Evolutionary conservation across 2,113 vertebrate species (phyloP), one percentile per base, ranked within the genome.

Genomic region (Pycnonotus jocosus): DNA sequence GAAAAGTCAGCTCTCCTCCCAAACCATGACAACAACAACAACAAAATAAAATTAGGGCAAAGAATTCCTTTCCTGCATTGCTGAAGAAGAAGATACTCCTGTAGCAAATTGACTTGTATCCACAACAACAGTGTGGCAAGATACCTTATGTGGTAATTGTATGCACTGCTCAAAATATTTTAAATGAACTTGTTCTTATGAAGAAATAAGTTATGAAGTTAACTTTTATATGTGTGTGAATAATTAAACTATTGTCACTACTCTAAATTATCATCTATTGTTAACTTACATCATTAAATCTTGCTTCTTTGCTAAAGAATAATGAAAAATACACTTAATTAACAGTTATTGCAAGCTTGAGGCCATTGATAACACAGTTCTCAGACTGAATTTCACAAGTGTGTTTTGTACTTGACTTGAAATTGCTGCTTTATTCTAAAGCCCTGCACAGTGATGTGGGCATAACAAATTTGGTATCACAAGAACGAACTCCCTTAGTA

Each of bases 261-360:
- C 98, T 97, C 97, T 97, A 97, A 98, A 98, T 98, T 98, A 98
- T 97, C 97, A 95, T 97, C 97, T 98, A 98, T 98, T 98, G 98
- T 98, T 98, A 98, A 97, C 96, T 97, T 98, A 96, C 97, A 98
- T 98, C 98, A 97, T 97, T 98, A 98, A 98, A 98, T 97, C 97
- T 97, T 98, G 96, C 97, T 97, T 98, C 97, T 97, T 98, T 98
- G 96, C 98, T 96, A 94, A 97, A 97, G 98, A 98, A 98, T 98
- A 98, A 98, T 98, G 98, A 98, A 97, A 98, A 98, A 98, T 95
- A 97, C 98, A 98, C 97, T 98, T 98, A 98, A 98, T 98, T 98
- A 98, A 97, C 98, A 98, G 98, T 97, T 97, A 97, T 93, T 97
- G 97, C 96, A 88, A 96, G 98, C 98, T 98, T 96, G 95, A 93